These are phyloP conservation scores for Standfussiana lucernea DNA, from an alignment of 2,888 invertebrate genomes.

Conservation along the genomic window DNA sequence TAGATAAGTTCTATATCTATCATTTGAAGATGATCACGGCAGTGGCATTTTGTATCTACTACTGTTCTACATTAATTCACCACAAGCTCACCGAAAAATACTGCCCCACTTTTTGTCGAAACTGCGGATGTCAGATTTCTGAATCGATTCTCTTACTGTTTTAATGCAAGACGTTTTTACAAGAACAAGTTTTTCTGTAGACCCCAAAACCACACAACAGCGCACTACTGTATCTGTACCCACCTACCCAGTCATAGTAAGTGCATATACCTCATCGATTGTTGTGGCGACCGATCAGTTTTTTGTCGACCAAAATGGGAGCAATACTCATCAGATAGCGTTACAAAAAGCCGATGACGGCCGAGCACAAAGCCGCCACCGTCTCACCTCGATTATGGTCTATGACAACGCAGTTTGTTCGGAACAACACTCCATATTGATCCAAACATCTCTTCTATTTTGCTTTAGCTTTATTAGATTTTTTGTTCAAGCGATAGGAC, in stretches of 20 bases:
- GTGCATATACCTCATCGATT: conserved; percentile 68
- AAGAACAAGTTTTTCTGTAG: conserved; percentile 52
- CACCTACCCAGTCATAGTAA: conserved; percentile 46
- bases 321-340: conserved; percentile 90
- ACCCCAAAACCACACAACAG: conserved; percentile 45
- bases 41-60: not conserved
- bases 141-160: conserved; percentile 49
- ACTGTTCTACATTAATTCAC: not conserved
- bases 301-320: conserved; percentile 88
- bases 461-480: conserved; percentile 87
- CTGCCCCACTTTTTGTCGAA: conserved; percentile 23
- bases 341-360: conserved; percentile 88
- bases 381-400: conserved; percentile 89
- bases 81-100: not conserved
- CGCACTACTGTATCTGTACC: conserved; percentile 64
- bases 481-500: conserved; percentile 79
- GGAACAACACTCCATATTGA: conserved; percentile 90
- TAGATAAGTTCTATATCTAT: not conserved
- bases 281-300: conserved; percentile 76
- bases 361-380: conserved; percentile 87
- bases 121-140: conserved; percentile 35
- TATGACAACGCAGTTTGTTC: conserved; percentile 89
- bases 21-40: no score
- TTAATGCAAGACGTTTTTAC: conserved; percentile 54
- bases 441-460: conserved; percentile 89